phyloP scores from a whole-genome alignment of 2,113 vertebrate genomes.

The Eleginops maclovinus region DNA sequence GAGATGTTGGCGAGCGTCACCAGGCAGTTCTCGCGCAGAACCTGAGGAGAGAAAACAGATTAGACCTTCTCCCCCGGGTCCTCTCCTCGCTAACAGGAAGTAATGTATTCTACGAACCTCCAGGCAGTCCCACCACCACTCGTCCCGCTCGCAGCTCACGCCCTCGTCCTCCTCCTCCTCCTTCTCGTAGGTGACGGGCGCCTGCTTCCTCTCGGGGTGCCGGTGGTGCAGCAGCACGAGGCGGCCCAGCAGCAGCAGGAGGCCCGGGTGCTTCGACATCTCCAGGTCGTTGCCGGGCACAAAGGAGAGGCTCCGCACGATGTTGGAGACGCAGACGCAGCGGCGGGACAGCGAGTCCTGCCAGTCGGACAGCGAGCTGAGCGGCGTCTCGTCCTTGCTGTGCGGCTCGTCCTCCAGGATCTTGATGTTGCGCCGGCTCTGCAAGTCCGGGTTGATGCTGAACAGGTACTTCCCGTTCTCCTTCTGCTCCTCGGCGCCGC shows the following conservation, averaged over 20 bases:
- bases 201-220: constrained; percentile 97
- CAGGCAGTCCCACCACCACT: constrained; percentile 99
- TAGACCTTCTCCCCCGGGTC: too few species aligned
- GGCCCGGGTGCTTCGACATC: constrained; percentile 97
- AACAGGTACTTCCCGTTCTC: constrained; percentile 91
- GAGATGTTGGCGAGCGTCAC: constrained; percentile 98
- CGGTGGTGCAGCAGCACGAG: constrained; percentile 96
- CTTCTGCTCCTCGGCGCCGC: constrained; percentile 79
- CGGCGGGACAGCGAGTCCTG: constrained; percentile 96
- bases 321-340: constrained; percentile 96
- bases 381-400: constrained; percentile 97
- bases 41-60: constrained; percentile 75
- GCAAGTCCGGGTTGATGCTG: constrained; percentile 86
- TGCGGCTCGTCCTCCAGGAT: constrained; percentile 97
- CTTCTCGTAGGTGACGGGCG: constrained; percentile 96
- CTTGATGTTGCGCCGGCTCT: constrained; percentile 90
- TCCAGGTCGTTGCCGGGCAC: constrained; percentile 96
- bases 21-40: constrained; percentile 95
- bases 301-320: constrained; percentile 97
- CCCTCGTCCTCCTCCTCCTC: constrained; percentile 97
- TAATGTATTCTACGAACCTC: too few species aligned
- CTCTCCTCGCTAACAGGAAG: too few species aligned
- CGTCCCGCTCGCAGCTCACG: constrained; percentile 93
- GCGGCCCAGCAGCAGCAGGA: constrained; percentile 94
- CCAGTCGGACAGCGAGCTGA: constrained; percentile 95